Evolutionary conservation across 1,140 invertebrate species (phyloP).

Genomic region (Calephelis virginiensis): DNA sequence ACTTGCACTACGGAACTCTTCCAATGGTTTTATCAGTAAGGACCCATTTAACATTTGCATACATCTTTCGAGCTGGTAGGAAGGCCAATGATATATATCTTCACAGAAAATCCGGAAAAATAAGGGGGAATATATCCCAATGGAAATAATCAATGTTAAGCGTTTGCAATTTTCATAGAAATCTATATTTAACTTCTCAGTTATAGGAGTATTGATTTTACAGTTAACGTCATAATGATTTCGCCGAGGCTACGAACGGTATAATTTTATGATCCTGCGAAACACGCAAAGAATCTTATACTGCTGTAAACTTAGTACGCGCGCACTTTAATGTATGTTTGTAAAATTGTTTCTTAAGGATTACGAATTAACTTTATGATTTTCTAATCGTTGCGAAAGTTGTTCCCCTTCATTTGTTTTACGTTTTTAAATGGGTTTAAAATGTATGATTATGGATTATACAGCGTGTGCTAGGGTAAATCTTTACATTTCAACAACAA

Average conservation of each 20-base stretch:
- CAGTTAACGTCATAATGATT: conserved; percentile 30
- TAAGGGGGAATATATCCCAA: too few species aligned
- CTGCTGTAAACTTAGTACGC: conserved; percentile 31
- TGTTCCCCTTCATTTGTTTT: not conserved
- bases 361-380: conserved; percentile 20
- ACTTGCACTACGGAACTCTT: too few species aligned
- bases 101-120: too few species aligned
- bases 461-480: too few species aligned
- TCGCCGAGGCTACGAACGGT: conserved; percentile 29
- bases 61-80: too few species aligned
- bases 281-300: conserved; percentile 42
- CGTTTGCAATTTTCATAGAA: not conserved
- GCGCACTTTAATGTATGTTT: conserved; percentile 31
- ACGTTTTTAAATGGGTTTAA: too few species aligned
- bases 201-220: conserved; percentile 25
- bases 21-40: too few species aligned
- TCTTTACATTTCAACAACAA: too few species aligned
- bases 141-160: not conserved
- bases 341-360: conserved; percentile 36
- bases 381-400: not conserved
- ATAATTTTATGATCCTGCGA: conserved; percentile 43
- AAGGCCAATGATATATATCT: too few species aligned
- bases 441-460: too few species aligned
- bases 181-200: not conserved
- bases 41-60: too few species aligned